phyloP scores from a whole-genome alignment of 2,113 vertebrate genomes.

The Microtus oregoni region DNA sequence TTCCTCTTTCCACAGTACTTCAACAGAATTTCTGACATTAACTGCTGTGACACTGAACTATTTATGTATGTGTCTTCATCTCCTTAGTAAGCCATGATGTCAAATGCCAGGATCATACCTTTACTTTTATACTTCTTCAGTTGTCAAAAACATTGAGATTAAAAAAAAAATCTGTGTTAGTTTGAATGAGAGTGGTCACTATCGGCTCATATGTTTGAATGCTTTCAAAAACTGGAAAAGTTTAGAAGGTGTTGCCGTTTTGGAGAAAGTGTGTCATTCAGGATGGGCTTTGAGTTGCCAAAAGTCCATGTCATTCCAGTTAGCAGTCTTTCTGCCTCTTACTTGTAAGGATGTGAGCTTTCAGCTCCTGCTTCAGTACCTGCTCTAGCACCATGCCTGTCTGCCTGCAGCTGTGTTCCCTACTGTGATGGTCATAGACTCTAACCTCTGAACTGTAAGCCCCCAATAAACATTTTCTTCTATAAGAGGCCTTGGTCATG shows the following conservation, averaged over 20 bases:
- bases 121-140: conserved; percentile 36
- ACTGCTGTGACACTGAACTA: conserved; percentile 22
- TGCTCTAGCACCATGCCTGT: neutral
- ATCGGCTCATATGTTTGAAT: too few relatives aligned
- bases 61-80: conserved; percentile 31
- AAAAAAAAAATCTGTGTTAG: neutral
- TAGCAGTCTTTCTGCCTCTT: neutral
- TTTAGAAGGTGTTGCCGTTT: neutral
- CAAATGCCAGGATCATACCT: neutral
- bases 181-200: neutral
- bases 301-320: neutral
- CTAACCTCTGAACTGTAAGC: neutral
- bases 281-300: neutral
- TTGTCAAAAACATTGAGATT: neutral
- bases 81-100: neutral
- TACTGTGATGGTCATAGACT: neutral
- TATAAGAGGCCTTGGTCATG: neutral
- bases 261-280: neutral
- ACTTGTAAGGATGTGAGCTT: neutral
- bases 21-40: neutral
- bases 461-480: neutral
- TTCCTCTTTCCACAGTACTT: neutral
- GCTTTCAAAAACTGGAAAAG: neutral
- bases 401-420: neutral
- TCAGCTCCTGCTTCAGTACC: neutral